Evolutionary conservation across 23 tunicate species (phyloP).

Genomic region (Phallusia fumigata): DNA sequence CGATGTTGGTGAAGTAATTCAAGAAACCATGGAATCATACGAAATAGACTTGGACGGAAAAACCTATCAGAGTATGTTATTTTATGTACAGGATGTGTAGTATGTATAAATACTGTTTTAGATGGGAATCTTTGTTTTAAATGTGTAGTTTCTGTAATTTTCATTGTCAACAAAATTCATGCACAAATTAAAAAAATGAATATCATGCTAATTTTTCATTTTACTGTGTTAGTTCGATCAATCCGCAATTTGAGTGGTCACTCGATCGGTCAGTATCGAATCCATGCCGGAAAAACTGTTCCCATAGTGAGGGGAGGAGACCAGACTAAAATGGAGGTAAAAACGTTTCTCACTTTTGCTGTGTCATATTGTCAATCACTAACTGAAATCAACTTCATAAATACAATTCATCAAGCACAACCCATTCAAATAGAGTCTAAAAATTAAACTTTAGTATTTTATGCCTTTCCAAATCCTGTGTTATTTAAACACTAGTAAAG

Average conservation of each 20-base stretch:
- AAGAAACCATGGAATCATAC: slow-evolving; percentile 98
- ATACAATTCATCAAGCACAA: too few species aligned
- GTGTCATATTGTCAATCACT: too few species aligned
- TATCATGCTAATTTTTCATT: too few species aligned
- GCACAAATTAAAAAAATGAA: too few species aligned
- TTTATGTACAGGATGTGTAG: neutral
- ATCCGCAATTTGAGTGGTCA: slow-evolving; percentile 92
- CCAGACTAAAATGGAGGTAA: slow-evolving; percentile 93
- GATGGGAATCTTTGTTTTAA: neutral
- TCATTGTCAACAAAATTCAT: too few species aligned
- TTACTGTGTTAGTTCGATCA: slow-evolving; percentile 50
- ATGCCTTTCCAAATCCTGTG: neutral
- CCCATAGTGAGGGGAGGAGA: slow-evolving; percentile 97
- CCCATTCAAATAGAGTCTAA: neutral
- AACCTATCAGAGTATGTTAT: slow-evolving; percentile 79
- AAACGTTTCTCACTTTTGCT: too few species aligned
- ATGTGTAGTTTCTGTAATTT: too few species aligned
- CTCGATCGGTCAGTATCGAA: slow-evolving; percentile 89
- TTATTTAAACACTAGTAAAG: too few species aligned
- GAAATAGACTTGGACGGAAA: slow-evolving; percentile 97
- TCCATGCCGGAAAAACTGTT: slow-evolving; percentile 97
- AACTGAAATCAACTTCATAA: too few species aligned
- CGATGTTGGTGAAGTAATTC: slow-evolving; percentile 94
- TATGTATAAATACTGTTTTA: neutral
- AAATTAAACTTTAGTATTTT: too few species aligned